Base-by-base conservation (phyloP, 2,113 vertebrate species). In the Chionis minor region DNA sequence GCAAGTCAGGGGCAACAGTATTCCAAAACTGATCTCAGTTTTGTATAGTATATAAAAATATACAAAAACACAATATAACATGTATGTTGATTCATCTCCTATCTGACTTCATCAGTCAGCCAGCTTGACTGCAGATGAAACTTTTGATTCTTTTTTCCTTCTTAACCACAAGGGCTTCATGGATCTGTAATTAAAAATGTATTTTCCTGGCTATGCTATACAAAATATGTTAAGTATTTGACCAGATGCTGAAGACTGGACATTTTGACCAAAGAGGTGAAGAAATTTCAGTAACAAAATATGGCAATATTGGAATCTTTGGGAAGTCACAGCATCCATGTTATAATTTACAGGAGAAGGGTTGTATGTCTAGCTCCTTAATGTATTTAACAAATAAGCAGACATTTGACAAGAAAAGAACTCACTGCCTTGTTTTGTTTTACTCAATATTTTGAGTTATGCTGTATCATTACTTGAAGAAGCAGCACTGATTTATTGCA, bases 201-300 rank as follows among this genome's bases (percentile, higher is more conserved):
- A 55, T 93, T 92, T 96, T 88, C 74, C 79, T 86, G 74, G 54
- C 28, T 90, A 28, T 70, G 18, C 6, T 90, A 62, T 54, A 90
- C 9, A 88, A 86, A 88, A 86, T 73, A 86, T n/a, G 30, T 69
- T 77, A 77, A 93, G 28, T 77, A 80, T 93, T 96, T 94, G 17
- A 58, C 58, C 74, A 92, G 54, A 80, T 94, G 78, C 15, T 93
- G 58, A 90, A 73, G 35, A 72, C 8, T 35, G 38, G 52, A 14
- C 45, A 45, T 92, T 82, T 93, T 73, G 35, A 96, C 65, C 44
- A 86, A 87, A 82, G 71, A 77, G 19, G 49, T 40, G 54, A 58
- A 82, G 35, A 90, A 83, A 80, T 77, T 88, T 65, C 58, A 83
- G n/a, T 38, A 81, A 82, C 3, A 92, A 80, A 94, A 82, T 32